Evolutionary conservation across 2,888 invertebrate genomes (phyloP).

Genomic region (Agriopis marginaria): DNA sequence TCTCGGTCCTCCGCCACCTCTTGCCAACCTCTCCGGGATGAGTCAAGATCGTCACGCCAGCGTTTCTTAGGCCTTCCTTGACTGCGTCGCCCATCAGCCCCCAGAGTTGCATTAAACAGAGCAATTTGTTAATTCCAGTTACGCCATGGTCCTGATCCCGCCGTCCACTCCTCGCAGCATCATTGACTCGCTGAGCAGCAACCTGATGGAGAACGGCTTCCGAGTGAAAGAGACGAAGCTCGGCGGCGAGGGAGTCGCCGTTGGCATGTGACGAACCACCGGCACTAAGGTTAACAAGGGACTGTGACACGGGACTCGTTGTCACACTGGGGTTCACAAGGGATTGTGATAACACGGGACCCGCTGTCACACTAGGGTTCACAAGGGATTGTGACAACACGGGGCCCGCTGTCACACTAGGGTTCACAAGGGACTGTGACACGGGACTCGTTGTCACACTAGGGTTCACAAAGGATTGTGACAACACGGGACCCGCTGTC

Average conservation of each 20-base stretch:
- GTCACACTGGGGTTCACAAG: neutral
- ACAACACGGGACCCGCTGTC: neutral
- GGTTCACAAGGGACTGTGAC: neutral
- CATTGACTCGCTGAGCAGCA: slow-evolving; percentile 72
- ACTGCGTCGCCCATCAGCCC: too few relatives aligned
- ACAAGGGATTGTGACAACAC: neutral
- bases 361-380: neutral
- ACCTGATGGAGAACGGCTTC: slow-evolving; percentile 82
- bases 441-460: neutral
- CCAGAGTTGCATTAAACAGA: neutral
- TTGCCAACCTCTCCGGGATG: too few relatives aligned
- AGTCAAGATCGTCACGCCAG: too few relatives aligned
- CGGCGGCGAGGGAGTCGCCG: slow-evolving; percentile 87
- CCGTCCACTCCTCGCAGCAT: slow-evolving; percentile 67
- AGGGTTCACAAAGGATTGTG: neutral
- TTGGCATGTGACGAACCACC: slow-evolving; percentile 70
- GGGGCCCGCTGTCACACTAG: neutral
- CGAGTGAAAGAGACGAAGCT: slow-evolving; percentile 84
- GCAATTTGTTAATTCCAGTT: slow-evolving; percentile 73
- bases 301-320: neutral
- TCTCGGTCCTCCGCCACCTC: too few relatives aligned
- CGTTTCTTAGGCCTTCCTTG: too few relatives aligned
- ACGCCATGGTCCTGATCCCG: slow-evolving; percentile 78
- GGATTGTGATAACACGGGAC: neutral
- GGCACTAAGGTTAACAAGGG: neutral